Evolutionary conservation across 2,797 vertebrate genomes (phyloP).

Genomic region (Pseudomugil gertrudae): DNA sequence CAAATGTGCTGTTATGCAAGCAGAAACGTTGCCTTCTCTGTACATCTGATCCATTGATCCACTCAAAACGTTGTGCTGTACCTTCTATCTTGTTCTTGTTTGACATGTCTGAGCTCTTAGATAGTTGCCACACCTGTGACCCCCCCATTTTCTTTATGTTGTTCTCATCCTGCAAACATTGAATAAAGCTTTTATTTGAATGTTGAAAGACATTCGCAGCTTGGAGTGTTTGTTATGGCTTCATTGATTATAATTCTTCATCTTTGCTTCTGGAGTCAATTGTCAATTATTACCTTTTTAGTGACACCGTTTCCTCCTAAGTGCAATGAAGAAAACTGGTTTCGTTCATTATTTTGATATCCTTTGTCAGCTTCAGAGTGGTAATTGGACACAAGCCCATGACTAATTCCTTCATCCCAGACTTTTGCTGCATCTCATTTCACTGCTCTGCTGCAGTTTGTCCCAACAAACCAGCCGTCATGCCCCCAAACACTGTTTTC

Average conservation of each 20-base stretch:
- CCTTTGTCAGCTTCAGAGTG: conserved; percentile 45
- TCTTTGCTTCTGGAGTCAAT: neutral
- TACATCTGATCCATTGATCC: neutral
- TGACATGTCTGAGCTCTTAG: conserved; percentile 31
- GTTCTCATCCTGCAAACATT: neutral
- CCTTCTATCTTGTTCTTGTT: conserved; percentile 24
- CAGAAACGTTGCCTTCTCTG: conserved; percentile 2
- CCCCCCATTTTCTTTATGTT: too few relatives aligned
- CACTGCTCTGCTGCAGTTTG: conserved; percentile 48
- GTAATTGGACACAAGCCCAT: conserved; percentile 66
- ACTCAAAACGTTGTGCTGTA: conserved; percentile 6
- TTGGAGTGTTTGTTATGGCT: neutral
- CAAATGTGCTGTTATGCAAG: neutral
- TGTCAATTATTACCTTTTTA: conserved; percentile 13
- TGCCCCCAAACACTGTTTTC: conserved; percentile 50
- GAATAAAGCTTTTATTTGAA: neutral
- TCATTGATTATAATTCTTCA: conserved; percentile 22
- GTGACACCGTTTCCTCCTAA: conserved; percentile 24
- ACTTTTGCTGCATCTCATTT: conserved; percentile 59
- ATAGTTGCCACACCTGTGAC: conserved; percentile 54
- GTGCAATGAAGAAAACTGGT: conserved; percentile 25
- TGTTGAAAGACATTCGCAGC: too few relatives aligned
- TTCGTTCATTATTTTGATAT: conserved; percentile 58
- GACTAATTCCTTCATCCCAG: conserved; percentile 57
- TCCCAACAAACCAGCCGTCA: conserved; percentile 49